A percentile compares a stretch with the other conserved stretches of the same genome.
Evolutionary conservation across 2,888 invertebrate species (phyloP).

Genomic region (Acrobasis suavella): DNA sequence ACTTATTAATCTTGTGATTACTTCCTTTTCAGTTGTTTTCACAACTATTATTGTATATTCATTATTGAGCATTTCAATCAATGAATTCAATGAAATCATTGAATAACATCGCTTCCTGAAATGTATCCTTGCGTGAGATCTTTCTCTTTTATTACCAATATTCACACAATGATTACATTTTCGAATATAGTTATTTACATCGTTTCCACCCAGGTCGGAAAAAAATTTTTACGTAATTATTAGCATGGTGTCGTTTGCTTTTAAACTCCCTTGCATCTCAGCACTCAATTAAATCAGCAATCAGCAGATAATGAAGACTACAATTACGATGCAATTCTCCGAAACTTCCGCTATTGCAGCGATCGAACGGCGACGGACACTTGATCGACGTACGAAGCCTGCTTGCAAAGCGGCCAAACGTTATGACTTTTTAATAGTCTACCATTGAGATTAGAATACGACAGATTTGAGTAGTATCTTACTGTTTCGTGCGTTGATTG

Average conservation of each 20-base stretch:
- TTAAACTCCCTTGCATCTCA: conserved; percentile 7
- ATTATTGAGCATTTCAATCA: too few species aligned
- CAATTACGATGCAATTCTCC: conserved; percentile 9
- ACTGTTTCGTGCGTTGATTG: neutral
- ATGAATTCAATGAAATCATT: too few species aligned
- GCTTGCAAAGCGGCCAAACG: conserved; percentile 4
- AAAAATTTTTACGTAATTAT: too few species aligned
- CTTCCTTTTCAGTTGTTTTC: neutral
- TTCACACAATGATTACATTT: too few species aligned
- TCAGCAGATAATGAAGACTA: conserved; percentile 5
- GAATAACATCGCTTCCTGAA: too few species aligned
- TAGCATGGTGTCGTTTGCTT: too few species aligned
- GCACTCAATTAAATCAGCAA: conserved; percentile 1
- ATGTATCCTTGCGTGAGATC: too few species aligned
- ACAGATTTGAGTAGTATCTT: neutral
- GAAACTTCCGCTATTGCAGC: conserved; percentile 17
- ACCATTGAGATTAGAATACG: conserved; percentile 2
- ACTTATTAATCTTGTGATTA: neutral
- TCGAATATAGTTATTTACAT: too few species aligned
- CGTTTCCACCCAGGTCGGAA: too few species aligned
- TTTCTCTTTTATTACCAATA: too few species aligned
- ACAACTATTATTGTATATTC: too few species aligned
- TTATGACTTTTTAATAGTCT: conserved; percentile 13
- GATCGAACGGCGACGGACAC: conserved; percentile 4
- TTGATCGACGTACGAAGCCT: conserved; percentile 5